A percentile compares a stretch with the other conserved stretches of the same genome.
These are phyloP conservation scores for Acrocephalus arundinaceus DNA, from an alignment of 2,113 vertebrate genomes.

Conservation along the genomic window DNA sequence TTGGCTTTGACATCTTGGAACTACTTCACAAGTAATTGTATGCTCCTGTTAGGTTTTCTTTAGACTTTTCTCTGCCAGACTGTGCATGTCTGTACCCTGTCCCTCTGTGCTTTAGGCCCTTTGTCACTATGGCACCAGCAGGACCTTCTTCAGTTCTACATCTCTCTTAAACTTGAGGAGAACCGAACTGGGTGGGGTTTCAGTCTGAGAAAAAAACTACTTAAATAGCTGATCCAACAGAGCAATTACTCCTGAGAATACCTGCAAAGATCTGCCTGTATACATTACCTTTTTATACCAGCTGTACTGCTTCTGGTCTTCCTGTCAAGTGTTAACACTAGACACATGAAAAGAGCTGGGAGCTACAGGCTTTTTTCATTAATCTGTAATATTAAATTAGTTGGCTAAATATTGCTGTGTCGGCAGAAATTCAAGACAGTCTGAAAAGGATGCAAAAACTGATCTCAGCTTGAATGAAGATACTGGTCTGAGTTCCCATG, in stretches of 20 bases:
- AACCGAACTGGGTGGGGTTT: not conserved
- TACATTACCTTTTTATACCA: not conserved
- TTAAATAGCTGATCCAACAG: not conserved
- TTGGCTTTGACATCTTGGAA: not conserved
- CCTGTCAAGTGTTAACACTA: constrained; percentile 16
- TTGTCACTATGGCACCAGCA: not conserved
- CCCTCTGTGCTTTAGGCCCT: not conserved
- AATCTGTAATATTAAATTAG: constrained; percentile 48
- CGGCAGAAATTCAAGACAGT: constrained; percentile 16
- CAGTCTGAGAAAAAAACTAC: not conserved
- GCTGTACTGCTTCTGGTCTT: not conserved
- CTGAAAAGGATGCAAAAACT: not conserved
- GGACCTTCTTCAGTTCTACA: not conserved
- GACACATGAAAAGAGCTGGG: not conserved
- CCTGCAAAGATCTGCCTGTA: not conserved
- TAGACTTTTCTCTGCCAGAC: not conserved
- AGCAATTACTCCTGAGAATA: not conserved
- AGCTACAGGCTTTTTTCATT: constrained; percentile 20
- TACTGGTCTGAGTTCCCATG: not conserved
- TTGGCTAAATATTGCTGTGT: constrained; percentile 8
- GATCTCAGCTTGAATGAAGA: not conserved
- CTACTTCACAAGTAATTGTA: not conserved
- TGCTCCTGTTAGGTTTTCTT: not conserved
- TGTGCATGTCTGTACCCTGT: not conserved
- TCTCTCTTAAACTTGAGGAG: not conserved